These are phyloP conservation scores for Rambutsinella grinnellia DNA, from an alignment of 2,888 invertebrate species.

Conservation along the genomic window DNA sequence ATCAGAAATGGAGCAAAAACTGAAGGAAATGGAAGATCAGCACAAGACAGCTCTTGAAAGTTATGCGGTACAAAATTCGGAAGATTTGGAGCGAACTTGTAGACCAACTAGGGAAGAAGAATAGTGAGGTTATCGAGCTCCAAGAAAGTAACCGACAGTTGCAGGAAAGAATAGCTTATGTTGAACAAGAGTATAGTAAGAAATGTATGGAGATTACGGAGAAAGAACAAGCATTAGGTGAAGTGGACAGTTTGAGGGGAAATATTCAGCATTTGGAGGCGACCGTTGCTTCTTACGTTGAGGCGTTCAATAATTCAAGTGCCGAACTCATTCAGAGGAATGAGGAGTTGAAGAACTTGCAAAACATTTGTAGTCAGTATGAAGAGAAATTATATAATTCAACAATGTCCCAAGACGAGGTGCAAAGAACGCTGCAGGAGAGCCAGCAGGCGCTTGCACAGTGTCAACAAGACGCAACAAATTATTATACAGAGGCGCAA, in stretches of 20 bases:
- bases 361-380: constrained; percentile 17
- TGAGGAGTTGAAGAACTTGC: constrained; percentile 13
- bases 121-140: constrained; percentile 3
- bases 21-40: constrained; percentile 27
- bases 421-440: constrained; percentile 10
- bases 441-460: constrained; percentile 16
- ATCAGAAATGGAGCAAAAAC: constrained; percentile 27
- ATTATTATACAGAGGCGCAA: constrained; percentile 34
- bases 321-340: background rate
- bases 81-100: constrained; percentile 14
- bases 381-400: constrained; percentile 10
- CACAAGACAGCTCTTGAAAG: constrained; percentile 11
- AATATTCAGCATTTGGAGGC: constrained; percentile 15
- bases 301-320: background rate
- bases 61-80: background rate
- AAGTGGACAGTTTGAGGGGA: background rate
- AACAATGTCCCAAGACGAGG: constrained; percentile 8
- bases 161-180: constrained; percentile 29
- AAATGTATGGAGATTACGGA: constrained; percentile 16
- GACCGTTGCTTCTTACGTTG: background rate
- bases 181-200: constrained; percentile 44
- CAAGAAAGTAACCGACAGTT: constrained; percentile 11
- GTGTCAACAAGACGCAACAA: constrained; percentile 19
- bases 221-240: background rate
- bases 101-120: constrained; percentile 12